Evolutionary conservation across 2,888 invertebrate species (phyloP), one percentile per base, ranked within the genome.

Genomic region (Coenonympha arcania): DNA sequence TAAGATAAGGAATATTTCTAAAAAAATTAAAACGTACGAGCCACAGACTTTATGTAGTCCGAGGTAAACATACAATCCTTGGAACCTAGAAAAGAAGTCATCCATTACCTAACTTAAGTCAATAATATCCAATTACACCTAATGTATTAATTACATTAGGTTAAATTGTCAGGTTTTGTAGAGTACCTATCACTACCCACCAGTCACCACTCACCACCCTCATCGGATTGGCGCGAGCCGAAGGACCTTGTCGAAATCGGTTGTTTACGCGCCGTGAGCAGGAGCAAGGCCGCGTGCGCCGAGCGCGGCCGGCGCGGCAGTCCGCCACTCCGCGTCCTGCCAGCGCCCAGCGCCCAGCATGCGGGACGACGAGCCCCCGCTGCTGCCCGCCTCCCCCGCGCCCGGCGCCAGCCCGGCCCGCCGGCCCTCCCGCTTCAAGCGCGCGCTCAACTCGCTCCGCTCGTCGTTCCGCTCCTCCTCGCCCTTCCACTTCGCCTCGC

Each of bases 401-500:
- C 36, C 20, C 45, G 57, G 63, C 71, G 57, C 20, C 24, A 15
- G 65, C 65, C 48, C 58, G 61, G 54, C 69, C 59, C 65, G 66
- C 54, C 66, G 65, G 58, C 73, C 79, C 57, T 83, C 85, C 62
- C 84, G 84, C 59, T 76, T 87, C 60, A 82, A 80, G 58, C 84
- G 82, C 63, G 84, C 84, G 65, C 76, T 87, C 62, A 79, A 78
- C 70, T 69, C 86, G 73, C 76, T 87, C 50, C 79, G 86, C 62
- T 74, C 84, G 60, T 84, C 87, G 69, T 86, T 87, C 76, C 84
- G 85, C 65, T 75, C 79, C 73, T 78, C 76, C 63, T 83, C 87
- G 78, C 82, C 84, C 79, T 86, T 86, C 81, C 84, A 86, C 76
- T 75, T 86, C 71, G 81, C 78, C 61, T 70, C 84, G 71, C 69